Base-by-base conservation (phyloP, 2,113 vertebrate genomes). In the Pachyramphus minor region DNA sequence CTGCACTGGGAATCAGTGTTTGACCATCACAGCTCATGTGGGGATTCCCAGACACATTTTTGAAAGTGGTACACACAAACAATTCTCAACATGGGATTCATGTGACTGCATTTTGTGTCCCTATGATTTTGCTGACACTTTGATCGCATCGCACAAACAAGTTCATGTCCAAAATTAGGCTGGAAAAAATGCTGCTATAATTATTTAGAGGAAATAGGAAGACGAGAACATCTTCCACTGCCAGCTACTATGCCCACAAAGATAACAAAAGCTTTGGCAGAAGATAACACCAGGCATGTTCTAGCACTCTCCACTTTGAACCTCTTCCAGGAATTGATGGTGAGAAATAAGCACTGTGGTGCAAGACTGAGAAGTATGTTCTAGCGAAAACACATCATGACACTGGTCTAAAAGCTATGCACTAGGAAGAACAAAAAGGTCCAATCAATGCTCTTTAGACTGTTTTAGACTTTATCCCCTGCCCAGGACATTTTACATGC, bases 121-220 rank as follows among this genome's bases (percentile, higher is more conserved):
- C 73, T 35, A 0, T 35, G 72, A 67, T 55, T 90, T 71, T 53
- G 69, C 5, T 84, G 76, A 10, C 80, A 39, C 77, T 96, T 94
- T 82, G 83, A 95, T 92, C 77, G 28, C 20, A 56, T 77, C 56
- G 67, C 56, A 74, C 60, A 63, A 59, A 80, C 68, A 81, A 31
- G 64, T 84, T 95, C 52, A 49, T 12, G 53, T 78, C 88, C 86
- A 94, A 96, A 97, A 89, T 86, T 75, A 96, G 88, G 28, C 85
- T 86, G 92, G 85, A 94, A 97, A 94, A 90, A 90, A 79, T 63
- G 64, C 49, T 2, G 7, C 81, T 89, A 2, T 87, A 84, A 90
- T 94, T 93, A 94, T 58, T 92, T 69, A 84, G 86, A 93, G 79
- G 92, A 84, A 92, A 82, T 28, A 72, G 86, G 88, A 95, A 96